Evolutionary conservation across 2,113 vertebrate genomes (phyloP).

Genomic region (Callithrix jacchus): DNA sequence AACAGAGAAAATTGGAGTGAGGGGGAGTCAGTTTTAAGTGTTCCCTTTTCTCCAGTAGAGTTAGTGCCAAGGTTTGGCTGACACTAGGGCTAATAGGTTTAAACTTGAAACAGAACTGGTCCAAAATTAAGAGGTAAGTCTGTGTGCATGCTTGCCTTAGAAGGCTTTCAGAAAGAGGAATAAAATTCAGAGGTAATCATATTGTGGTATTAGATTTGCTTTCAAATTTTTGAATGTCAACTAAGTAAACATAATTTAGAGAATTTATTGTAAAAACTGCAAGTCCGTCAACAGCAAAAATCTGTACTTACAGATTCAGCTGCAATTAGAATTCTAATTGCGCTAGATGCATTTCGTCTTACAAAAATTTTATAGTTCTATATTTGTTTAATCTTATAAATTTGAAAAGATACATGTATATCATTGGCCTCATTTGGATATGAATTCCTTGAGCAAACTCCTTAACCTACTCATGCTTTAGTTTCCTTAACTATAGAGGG

Average conservation of each 20-base stretch:
- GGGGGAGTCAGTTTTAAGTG: neutral
- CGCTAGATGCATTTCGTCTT: neutral
- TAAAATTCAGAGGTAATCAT: neutral
- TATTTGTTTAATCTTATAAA: neutral
- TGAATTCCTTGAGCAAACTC: neutral
- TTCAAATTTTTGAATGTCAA: neutral
- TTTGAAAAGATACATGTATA: neutral
- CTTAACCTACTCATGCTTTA: neutral
- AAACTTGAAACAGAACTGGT: neutral
- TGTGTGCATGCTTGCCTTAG: neutral
- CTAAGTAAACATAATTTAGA: neutral
- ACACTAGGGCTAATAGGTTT: neutral
- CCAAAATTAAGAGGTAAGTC: neutral
- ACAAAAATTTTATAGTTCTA: neutral
- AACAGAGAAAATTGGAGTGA: neutral
- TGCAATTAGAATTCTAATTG: neutral
- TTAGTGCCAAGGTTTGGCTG: neutral
- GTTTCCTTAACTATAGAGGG: neutral
- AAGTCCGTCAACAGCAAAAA: neutral
- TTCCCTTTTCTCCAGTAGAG: neutral
- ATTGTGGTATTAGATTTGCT: neutral
- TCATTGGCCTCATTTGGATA: neutral
- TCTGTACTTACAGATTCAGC: neutral
- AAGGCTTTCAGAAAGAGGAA: neutral
- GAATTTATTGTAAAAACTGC: neutral